Evolutionary conservation across 2,797 vertebrate genomes (phyloP), one percentile per base, ranked within the genome.

Genomic region (Erethizon dorsatum): DNA sequence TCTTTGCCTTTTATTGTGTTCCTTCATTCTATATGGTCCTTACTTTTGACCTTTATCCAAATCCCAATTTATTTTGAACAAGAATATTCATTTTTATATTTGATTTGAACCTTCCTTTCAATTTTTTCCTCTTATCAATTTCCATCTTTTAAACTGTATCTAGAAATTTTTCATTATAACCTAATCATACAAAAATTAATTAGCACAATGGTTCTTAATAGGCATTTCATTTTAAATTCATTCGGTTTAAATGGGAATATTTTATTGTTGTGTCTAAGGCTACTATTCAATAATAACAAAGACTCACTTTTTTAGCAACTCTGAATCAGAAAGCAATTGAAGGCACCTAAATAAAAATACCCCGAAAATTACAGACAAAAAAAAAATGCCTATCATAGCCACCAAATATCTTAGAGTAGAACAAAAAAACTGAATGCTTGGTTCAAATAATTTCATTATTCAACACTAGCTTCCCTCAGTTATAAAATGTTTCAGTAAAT

Each of bases 401-500:
- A 91, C 6, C 28, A 87, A 41, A 24, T 89, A 52, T 85, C 26
- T 86, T 85, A 79, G 31, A 59, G 37, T 71, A 59, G 78, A 95
- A 86, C 14, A 86, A n/a, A 90, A 86, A 13, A 52, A 83, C 33
- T 86, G 75, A 94, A 54, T 79, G 54, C 5, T 83, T 92, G 31
- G 12, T 79, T 96, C 75, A 89, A 92, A 86, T 2, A 57, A 92
- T 69, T 90, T 80, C 47, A 61, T 52, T 67, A 92, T 83, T 89
- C 5, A 94, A 12, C 18, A 69, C 17, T 50, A n/a, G 24, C 24
- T 91, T 80, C 82, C 12, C 22, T 20, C 18, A 57, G 4, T 47
- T 75, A 83, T 80, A 75, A 67, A 12, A 24, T 85, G 3, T 56
- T 67, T 28, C 1, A 45, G 37, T n/a, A 52, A 80, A 80, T 86